Percentiles rank a stretch among this genome's conserved stretches.
phyloP scores from a whole-genome alignment of 2,113 vertebrate species.

The Rhineura floridana region DNA sequence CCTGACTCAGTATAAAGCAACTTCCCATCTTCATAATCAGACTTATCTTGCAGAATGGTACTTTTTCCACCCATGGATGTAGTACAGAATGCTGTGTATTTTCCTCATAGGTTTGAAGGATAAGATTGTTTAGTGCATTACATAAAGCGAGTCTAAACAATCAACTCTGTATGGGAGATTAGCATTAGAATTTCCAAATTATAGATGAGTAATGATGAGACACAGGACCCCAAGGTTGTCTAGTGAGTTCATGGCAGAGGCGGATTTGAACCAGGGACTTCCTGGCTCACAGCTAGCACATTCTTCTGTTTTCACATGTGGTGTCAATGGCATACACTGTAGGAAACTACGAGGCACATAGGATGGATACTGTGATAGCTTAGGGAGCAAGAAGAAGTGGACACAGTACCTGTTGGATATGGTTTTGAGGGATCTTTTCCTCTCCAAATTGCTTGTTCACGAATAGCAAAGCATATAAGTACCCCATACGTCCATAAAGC shows the following conservation, averaged over 20 bases:
- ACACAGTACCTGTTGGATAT: constrained; percentile 88
- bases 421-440: constrained; percentile 88
- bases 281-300: background rate
- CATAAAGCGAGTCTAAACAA: background rate
- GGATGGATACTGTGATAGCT: background rate
- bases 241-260: background rate
- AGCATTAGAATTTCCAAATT: background rate
- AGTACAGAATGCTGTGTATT: background rate
- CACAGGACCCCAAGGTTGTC: background rate
- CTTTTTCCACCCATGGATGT: background rate
- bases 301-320: background rate
- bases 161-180: background rate
- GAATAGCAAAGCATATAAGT: constrained; percentile 88
- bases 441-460: constrained; percentile 90
- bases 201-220: no score
- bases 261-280: background rate
- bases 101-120: background rate
- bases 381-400: constrained; percentile 2
- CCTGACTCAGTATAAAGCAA: no score
- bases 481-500: constrained; percentile 91
- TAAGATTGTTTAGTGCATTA: background rate
- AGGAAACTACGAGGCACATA: background rate
- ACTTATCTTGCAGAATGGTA: background rate
- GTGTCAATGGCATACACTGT: background rate
- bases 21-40: background rate